A percentile compares a stretch with the other conserved stretches of the same genome.
phyloP scores from a whole-genome alignment of 2,113 vertebrate genomes.

The Dipodomys spectabilis region DNA sequence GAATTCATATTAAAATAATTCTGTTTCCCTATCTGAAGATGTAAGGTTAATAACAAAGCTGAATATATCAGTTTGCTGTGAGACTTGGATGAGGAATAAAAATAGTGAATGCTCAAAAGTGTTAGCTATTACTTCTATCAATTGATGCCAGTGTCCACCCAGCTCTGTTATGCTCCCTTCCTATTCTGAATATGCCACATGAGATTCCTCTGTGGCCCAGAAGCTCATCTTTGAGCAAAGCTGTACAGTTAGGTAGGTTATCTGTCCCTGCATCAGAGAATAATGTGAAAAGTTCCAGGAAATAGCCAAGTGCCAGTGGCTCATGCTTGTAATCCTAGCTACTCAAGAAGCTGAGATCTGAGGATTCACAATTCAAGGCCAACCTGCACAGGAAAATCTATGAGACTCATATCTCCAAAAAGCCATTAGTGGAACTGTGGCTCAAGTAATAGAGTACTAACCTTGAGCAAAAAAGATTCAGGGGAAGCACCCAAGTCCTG shows the following conservation, averaged over 20 bases:
- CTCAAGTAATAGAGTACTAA: too few species aligned
- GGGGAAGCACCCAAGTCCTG: too few species aligned
- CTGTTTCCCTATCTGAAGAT: constrained; percentile 4
- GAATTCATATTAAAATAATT: not conserved
- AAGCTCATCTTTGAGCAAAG: not conserved
- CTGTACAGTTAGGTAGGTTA: not conserved
- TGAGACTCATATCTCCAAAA: too few species aligned
- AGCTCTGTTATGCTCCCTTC: not conserved
- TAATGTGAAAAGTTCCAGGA: not conserved
- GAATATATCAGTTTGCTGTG: not conserved
- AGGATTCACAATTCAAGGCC: too few species aligned
- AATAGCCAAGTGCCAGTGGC: too few species aligned
- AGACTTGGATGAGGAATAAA: not conserved
- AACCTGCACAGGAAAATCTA: too few species aligned
- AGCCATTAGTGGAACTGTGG: too few species aligned
- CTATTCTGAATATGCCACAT: constrained; percentile 1
- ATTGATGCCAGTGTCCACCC: not conserved
- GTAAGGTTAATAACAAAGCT: not conserved
- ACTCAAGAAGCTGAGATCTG: too few species aligned
- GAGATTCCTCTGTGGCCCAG: not conserved
- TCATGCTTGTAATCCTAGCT: too few species aligned
- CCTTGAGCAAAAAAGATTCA: too few species aligned
- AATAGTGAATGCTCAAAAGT: not conserved
- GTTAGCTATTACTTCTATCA: not conserved
- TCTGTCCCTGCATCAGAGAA: constrained; percentile 5